phyloP scores from a whole-genome alignment of 2,888 invertebrate genomes.

The Pseudoips prasinana region DNA sequence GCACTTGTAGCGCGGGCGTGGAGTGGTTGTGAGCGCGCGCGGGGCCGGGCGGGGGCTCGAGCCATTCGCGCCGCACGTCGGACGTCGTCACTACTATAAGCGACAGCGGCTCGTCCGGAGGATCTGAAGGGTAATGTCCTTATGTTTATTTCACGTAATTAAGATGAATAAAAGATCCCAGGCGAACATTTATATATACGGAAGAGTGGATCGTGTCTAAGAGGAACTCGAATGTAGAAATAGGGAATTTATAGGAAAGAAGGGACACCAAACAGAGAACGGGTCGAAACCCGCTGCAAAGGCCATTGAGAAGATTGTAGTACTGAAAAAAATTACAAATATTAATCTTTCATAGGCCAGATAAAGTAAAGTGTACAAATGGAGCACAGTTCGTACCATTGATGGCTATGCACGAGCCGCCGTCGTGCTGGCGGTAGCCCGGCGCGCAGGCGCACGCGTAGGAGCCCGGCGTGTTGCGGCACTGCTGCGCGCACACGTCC shows the following conservation, averaged over 20 bases:
- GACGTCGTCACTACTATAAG: conserved; percentile 86
- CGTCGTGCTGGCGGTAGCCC: conserved; percentile 83
- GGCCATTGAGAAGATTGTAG: no score
- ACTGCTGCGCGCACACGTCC: conserved; percentile 88
- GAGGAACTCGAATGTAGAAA: no score
- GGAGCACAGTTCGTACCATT: conserved; percentile 80
- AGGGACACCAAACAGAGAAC: no score
- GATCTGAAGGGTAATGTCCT: conserved; percentile 74
- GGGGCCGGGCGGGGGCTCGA: conserved; percentile 11
- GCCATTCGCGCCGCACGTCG: conserved; percentile 83
- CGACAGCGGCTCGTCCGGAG: conserved; percentile 82
- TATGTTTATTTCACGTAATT: no score
- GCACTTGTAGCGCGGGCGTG: conserved; percentile 63
- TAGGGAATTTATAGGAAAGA: no score
- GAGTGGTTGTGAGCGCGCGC: conserved; percentile 25
- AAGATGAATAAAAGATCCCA: no score
- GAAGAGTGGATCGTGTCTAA: no score
- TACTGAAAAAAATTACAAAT: no score
- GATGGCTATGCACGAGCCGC: conserved; percentile 84
- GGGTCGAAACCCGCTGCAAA: no score
- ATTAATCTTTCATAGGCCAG: no score
- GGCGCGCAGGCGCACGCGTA: conserved; percentile 87
- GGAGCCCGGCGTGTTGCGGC: conserved; percentile 85
- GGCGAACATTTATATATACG: no score
- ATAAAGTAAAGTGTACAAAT: no score